phyloP scores from a whole-genome alignment of 2,113 vertebrate species.

The Crotalus viridis region DNA sequence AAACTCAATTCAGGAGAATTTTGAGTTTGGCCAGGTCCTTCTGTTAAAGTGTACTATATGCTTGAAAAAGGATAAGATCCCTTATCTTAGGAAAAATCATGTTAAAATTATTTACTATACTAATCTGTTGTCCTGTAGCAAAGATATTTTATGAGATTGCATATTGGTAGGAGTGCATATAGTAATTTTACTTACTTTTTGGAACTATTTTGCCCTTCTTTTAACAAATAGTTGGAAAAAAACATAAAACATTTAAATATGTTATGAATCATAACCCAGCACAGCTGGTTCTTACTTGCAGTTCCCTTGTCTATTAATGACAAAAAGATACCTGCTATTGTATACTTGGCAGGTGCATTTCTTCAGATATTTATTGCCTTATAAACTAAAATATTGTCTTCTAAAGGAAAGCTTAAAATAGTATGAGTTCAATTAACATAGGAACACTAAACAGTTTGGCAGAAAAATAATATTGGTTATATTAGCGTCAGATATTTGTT shows the following conservation, averaged over 20 bases:
- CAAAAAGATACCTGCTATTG: constrained; percentile 17
- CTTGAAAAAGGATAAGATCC: constrained; percentile 15
- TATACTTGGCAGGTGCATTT: constrained; percentile 35
- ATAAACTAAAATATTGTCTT: constrained; percentile 37
- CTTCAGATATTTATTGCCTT: constrained; percentile 58
- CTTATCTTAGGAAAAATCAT: constrained; percentile 23
- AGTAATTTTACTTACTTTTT: constrained; percentile 21
- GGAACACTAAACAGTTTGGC: constrained; percentile 14
- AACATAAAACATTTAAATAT: constrained; percentile 37
- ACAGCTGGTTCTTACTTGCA: constrained; percentile 34
- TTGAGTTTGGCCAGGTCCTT: constrained; percentile 35
- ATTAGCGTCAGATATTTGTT: constrained; percentile 22
- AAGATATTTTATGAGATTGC: constrained; percentile 26
- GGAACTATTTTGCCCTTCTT: constrained; percentile 44
- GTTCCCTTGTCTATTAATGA: constrained; percentile 28
- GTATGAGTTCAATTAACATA: constrained; percentile 20
- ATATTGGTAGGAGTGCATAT: constrained; percentile 21
- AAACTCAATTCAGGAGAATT: constrained; percentile 17
- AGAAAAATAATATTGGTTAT: constrained; percentile 8
- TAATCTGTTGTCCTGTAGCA: constrained; percentile 34
- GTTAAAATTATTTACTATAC: constrained; percentile 29
- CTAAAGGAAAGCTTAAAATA: constrained; percentile 33
- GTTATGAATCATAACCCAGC: constrained; percentile 25
- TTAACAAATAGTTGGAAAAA: constrained; percentile 3
- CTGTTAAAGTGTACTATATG: constrained; percentile 29